phyloP scores from a whole-genome alignment of 2,888 invertebrate genomes.

The Caenorhabditis sp. region DNA sequence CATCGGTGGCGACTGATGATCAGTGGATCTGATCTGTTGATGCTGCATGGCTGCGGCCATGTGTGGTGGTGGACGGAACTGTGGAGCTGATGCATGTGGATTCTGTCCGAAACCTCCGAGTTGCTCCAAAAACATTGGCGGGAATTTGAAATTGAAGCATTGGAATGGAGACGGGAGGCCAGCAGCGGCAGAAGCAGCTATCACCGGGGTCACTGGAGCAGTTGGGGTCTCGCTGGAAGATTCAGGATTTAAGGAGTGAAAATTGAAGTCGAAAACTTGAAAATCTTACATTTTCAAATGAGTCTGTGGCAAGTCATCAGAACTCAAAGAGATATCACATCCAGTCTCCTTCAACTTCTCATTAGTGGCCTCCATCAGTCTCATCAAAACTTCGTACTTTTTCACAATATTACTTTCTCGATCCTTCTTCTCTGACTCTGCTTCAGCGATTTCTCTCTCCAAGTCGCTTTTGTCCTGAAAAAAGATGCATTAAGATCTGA shows the following conservation, averaged over 20 bases:
- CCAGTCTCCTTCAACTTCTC: slow-evolving; percentile 77
- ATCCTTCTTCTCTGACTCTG: slow-evolving; percentile 73
- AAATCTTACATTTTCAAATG: slow-evolving; percentile 53
- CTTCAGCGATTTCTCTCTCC: slow-evolving; percentile 73
- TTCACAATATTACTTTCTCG: slow-evolving; percentile 70
- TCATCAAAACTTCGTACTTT: slow-evolving; percentile 68
- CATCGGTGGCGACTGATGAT: slow-evolving; percentile 81
- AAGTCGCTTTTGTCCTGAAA: slow-evolving; percentile 78
- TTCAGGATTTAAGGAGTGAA: not conserved
- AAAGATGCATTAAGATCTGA: not conserved
- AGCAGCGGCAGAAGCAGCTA: not conserved
- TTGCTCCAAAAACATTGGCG: slow-evolving; percentile 57
- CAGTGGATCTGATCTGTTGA: slow-evolving; percentile 66
- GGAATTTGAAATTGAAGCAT: slow-evolving; percentile 57
- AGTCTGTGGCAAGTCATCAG: slow-evolving; percentile 72
- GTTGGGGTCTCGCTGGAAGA: slow-evolving; percentile 35
- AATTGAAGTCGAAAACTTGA: no score
- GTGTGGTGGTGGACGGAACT: slow-evolving; percentile 67
- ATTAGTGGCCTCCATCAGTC: slow-evolving; percentile 77
- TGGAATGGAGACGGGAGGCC: slow-evolving; percentile 45
- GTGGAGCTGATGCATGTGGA: slow-evolving; percentile 13
- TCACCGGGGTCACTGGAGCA: slow-evolving; percentile 30
- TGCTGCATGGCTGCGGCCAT: slow-evolving; percentile 62
- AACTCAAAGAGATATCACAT: slow-evolving; percentile 68
- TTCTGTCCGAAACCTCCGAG: slow-evolving; percentile 33